These are phyloP conservation scores for Paelopatides confundens DNA, from an alignment of 53 echinoderm and acorn worm genomes.

Conservation along the genomic window DNA sequence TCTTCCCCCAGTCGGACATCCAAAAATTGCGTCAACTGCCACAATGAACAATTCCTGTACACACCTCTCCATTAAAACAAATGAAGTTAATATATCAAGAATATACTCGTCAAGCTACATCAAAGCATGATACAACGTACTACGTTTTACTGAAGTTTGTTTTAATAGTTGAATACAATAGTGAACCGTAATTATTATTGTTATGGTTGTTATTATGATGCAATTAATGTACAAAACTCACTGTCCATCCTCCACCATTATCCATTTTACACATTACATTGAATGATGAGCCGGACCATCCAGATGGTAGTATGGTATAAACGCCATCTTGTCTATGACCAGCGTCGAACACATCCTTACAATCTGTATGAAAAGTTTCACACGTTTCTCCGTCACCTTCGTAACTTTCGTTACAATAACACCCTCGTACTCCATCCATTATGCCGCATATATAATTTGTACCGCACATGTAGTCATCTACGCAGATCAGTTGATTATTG, in stretches of 20 bases:
- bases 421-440: not conserved
- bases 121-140: too few relatives aligned
- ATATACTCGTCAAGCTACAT: too few relatives aligned
- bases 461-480: not conserved
- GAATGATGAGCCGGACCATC: not conserved
- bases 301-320: not conserved
- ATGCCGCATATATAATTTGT: not conserved
- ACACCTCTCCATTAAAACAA: too few relatives aligned
- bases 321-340: not conserved
- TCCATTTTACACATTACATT: not conserved
- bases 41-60: too few relatives aligned
- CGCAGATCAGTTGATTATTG: not conserved
- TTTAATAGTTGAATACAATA: too few relatives aligned
- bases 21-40: too few relatives aligned
- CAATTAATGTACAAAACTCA: not conserved
- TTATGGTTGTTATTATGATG: too few relatives aligned
- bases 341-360: not conserved
- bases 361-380: not conserved
- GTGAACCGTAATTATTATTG: too few relatives aligned
- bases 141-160: too few relatives aligned
- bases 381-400: not conserved
- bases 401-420: not conserved
- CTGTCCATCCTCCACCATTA: not conserved
- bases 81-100: too few relatives aligned
- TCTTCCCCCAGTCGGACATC: too few relatives aligned